Percentiles rank a stretch among this genome's conserved stretches.
These are phyloP conservation scores for human (Homo sapiens) DNA, from an alignment of 2,113 vertebrate species.

Conservation along the genomic window DNA sequence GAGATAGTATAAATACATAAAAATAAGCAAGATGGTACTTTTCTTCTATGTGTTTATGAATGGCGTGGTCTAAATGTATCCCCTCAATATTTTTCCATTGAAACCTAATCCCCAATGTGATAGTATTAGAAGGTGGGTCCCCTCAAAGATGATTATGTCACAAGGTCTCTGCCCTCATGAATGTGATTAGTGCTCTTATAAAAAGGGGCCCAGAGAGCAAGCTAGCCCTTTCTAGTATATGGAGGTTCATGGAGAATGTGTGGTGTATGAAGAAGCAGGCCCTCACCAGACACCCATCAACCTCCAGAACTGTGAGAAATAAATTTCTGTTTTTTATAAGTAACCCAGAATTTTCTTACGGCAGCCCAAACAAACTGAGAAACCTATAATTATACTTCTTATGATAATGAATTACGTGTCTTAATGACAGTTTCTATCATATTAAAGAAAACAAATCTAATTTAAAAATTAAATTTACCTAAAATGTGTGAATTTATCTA, in stretches of 20 bases:
- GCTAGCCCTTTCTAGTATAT: too few species aligned
- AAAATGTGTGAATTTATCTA: neutral
- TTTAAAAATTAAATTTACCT: neutral
- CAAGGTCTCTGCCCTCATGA: neutral
- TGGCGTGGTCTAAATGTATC: neutral
- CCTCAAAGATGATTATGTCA: neutral
- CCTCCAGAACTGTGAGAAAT: neutral
- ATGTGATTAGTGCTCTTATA: neutral
- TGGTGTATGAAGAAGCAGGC: neutral
- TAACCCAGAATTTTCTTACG: neutral
- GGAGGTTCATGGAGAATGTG: fast-evolving
- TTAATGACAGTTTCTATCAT: neutral
- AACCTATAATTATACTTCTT: neutral
- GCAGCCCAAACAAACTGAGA: neutral
- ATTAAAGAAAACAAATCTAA: neutral
- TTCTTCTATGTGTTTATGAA: neutral
- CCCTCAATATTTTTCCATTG: neutral
- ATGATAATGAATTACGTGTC: neutral
- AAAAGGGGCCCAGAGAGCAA: neutral
- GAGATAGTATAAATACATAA: neutral
- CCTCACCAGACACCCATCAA: neutral
- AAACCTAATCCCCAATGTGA: neutral
- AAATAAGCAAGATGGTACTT: neutral
- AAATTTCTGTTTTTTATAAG: neutral
- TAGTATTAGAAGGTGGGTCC: neutral